Base-by-base conservation (phyloP, 2,888 invertebrate genomes). In the Aplocera efformata region DNA sequence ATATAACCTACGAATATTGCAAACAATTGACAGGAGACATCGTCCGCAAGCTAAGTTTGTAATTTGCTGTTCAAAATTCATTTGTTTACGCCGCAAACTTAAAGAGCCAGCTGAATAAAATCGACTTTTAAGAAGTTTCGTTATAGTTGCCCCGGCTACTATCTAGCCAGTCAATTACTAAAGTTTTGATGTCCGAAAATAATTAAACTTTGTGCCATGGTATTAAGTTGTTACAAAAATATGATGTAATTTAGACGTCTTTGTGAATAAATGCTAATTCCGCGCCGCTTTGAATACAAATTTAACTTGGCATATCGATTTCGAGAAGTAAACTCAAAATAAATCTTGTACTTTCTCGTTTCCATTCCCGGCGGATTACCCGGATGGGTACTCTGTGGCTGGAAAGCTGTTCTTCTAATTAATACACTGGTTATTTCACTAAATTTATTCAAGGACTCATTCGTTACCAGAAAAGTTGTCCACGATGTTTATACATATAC, bases 221-320 rank as follows among this genome's bases (percentile, higher is more conserved):
- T 21, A 25, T 29, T 1, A 21, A 39, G 17, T 33, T 34, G 27
- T 35, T 26, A 3, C 8, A 30, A 42, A 32, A 37, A 26, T 33
- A 33, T 37, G 34, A 30, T 41, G 47, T 45, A 42, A 40, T 35
- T 41, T 48, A 48, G 50, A 47, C 40, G 44, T 53, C 47, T 54
- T 58, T 41, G 46, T 44, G 43, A 28, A 29, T n/a, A 42, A 56
- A 60, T 62, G 55, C 53, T 50, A 60, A 64, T 62, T 50, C 11
- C 40, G 36, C 11, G 17, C 11, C 36, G 53, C 42, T 42, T 43
- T 35, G 64, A 58, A 61, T 64, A 58, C 60, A 60, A 58, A 63
- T 61, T 49, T 52, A 41, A 40, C 42, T 32, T 38, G 10, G 25
- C 27, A 48, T 56, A 61, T 63, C 50, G 60, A 63, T 56, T 56